Conservation (phyloP, 2,113 vertebrate genomes). For the Lutjanus erythropterus region DNA sequence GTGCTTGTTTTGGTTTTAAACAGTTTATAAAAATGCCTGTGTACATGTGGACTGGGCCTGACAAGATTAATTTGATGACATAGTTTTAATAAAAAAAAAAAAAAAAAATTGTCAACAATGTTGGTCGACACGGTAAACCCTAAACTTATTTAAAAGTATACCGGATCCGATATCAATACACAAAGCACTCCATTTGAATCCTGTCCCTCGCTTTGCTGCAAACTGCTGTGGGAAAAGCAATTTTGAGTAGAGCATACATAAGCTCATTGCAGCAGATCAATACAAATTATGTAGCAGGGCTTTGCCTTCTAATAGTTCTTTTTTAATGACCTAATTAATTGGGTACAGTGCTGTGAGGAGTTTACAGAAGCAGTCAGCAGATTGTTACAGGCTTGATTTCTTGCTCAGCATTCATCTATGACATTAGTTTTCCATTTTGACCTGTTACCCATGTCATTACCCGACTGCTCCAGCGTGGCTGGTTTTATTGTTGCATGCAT, state of each 20-base stretch:
- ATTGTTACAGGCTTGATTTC: slow-evolving; percentile 30
- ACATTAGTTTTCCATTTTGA: background rate
- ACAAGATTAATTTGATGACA: background rate
- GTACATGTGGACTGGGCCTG: too few relatives aligned
- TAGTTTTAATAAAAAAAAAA: background rate
- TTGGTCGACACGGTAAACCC: background rate
- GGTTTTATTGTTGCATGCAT: background rate
- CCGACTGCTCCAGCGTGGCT: background rate
- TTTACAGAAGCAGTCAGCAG: slow-evolving; percentile 38
- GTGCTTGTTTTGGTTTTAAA: too few relatives aligned
- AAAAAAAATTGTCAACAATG: background rate
- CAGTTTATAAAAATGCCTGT: too few relatives aligned
- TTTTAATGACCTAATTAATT: slow-evolving; percentile 59
- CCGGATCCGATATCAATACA: slow-evolving; percentile 6
- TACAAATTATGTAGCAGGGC: slow-evolving; percentile 42
- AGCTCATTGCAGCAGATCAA: slow-evolving; percentile 51
- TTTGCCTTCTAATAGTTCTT: background rate
- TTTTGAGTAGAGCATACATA: slow-evolving; percentile 14
- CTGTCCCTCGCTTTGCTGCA: slow-evolving; percentile 4
- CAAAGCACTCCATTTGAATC: slow-evolving; percentile 19
- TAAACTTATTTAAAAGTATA: slow-evolving; percentile 24
- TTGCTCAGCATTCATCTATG: slow-evolving; percentile 25
- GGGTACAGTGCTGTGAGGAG: slow-evolving; percentile 6
- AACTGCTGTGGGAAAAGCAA: slow-evolving; percentile 25
- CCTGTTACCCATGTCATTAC: background rate